A percentile compares a stretch with the other conserved stretches of the same genome.
phyloP scores from a whole-genome alignment of 1,140 invertebrate genomes.

The Ridgeia piscesae region DNA sequence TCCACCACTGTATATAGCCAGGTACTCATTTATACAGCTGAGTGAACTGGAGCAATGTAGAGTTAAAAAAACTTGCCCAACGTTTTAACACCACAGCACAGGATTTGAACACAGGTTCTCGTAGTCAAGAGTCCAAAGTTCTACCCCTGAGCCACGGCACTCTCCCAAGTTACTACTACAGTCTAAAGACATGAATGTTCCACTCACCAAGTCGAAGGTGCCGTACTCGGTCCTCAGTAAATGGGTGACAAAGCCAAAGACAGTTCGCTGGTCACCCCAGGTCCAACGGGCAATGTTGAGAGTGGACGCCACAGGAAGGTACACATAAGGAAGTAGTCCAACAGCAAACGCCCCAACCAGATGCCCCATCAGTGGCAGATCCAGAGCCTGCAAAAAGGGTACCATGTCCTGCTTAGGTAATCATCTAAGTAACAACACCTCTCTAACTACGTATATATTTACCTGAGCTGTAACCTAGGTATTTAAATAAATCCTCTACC shows the following conservation, averaged over 20 bases:
- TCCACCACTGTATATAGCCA: too few species aligned
- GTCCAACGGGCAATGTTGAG: constrained; percentile 44
- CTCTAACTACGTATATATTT: not conserved
- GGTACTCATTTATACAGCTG: too few species aligned
- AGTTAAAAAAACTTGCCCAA: too few species aligned
- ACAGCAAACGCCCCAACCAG: constrained; percentile 18
- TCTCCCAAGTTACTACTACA: too few species aligned
- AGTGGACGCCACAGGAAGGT: constrained; percentile 46
- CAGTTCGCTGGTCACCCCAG: constrained; percentile 51
- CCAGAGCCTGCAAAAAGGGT: not conserved
- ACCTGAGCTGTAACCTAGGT: not conserved
- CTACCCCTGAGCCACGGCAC: too few species aligned
- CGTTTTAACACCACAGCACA: too few species aligned
- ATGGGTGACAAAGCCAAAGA: constrained; percentile 51
- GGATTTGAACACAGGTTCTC: too few species aligned
- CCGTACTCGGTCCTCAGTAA: constrained; percentile 51
- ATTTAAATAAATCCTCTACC: not conserved
- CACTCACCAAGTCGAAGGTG: constrained; percentile 49
- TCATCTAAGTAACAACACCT: not conserved
- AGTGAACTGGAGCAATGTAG: too few species aligned
- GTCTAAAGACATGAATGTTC: not conserved
- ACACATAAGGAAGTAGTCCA: constrained; percentile 49
- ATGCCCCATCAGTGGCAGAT: not conserved
- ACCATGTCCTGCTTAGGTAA: not conserved
- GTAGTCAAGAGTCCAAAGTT: too few species aligned